These are phyloP conservation scores for Garrulus glandarius DNA, from an alignment of 2,797 vertebrate species.

Conservation along the genomic window DNA sequence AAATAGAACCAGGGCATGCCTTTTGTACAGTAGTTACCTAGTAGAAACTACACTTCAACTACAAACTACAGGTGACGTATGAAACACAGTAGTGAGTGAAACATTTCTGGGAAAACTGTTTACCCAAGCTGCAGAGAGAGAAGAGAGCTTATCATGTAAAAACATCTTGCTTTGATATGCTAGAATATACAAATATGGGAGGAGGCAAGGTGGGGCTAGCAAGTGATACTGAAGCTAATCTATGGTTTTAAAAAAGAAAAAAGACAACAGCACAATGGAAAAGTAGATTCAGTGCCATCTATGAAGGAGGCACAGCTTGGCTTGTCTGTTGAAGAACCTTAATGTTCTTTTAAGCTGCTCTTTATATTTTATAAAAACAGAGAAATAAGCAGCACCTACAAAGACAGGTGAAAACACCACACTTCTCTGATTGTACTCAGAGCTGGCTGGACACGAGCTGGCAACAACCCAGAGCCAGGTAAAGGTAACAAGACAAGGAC, in stretches of 20 bases:
- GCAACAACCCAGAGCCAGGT: neutral
- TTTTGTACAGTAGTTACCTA: slow-evolving; percentile 7
- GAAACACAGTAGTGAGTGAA: neutral
- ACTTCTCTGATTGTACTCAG: neutral
- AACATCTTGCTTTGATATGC: slow-evolving; percentile 45
- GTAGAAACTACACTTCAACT: neutral
- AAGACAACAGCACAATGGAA: neutral
- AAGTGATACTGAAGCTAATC: slow-evolving; percentile 41
- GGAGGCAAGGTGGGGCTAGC: slow-evolving; percentile 25
- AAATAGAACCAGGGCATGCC: slow-evolving; percentile 15
- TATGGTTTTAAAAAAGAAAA: neutral
- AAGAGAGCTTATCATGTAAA: slow-evolving; percentile 46
- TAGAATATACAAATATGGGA: slow-evolving; percentile 49
- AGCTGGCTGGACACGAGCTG: neutral
- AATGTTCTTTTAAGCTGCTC: neutral
- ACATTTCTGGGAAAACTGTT: slow-evolving; percentile 35
- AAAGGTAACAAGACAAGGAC: accelerated
- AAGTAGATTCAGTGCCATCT: neutral
- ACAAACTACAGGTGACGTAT: neutral
- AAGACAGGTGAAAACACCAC: neutral
- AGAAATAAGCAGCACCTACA: neutral
- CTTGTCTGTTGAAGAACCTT: neutral
- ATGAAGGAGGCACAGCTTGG: neutral
- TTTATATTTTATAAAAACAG: neutral
- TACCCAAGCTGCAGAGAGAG: neutral